Evolutionary conservation across 2,113 vertebrate genomes (phyloP).

Genomic region (Chrysochloris asiatica): DNA sequence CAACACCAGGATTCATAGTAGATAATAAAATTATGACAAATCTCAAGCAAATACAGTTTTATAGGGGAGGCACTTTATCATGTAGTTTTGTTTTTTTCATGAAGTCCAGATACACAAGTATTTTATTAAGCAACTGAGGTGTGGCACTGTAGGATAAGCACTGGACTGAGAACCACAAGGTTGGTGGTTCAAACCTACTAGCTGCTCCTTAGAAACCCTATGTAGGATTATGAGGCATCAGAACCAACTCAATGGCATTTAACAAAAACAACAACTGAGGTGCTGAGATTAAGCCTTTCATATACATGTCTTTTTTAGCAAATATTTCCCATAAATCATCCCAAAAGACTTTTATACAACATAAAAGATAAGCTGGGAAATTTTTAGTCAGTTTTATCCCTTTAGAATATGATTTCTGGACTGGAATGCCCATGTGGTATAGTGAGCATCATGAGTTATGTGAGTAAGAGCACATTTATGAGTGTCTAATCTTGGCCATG

Average conservation of each 20-base stretch:
- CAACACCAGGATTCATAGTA: not conserved
- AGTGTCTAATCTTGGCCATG: conserved; percentile 50
- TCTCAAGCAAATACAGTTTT: not conserved
- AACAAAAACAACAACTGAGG: not conserved
- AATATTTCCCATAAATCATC: conserved; percentile 10
- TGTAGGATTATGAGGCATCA: too few species aligned
- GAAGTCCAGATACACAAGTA: not conserved
- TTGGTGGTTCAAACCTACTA: too few species aligned
- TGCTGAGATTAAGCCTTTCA: not conserved
- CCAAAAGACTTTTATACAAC: not conserved
- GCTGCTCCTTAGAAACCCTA: too few species aligned
- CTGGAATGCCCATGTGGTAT: not conserved
- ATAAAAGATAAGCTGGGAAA: conserved; percentile 34
- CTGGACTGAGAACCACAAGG: too few species aligned
- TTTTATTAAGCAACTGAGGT: not conserved
- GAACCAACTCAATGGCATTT: too few species aligned
- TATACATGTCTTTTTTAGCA: conserved; percentile 5
- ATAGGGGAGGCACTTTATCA: not conserved
- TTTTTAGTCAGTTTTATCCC: not conserved
- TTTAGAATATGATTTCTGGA: conserved; percentile 40
- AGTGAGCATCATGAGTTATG: not conserved
- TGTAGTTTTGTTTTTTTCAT: conserved; percentile 29
- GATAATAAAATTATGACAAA: not conserved
- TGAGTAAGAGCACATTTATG: not conserved
- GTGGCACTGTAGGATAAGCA: too few species aligned